Percentiles rank a stretch among this genome's conserved stretches.
phyloP scores from a whole-genome alignment of 1,140 invertebrate genomes.

The Halesus radiatus region DNA sequence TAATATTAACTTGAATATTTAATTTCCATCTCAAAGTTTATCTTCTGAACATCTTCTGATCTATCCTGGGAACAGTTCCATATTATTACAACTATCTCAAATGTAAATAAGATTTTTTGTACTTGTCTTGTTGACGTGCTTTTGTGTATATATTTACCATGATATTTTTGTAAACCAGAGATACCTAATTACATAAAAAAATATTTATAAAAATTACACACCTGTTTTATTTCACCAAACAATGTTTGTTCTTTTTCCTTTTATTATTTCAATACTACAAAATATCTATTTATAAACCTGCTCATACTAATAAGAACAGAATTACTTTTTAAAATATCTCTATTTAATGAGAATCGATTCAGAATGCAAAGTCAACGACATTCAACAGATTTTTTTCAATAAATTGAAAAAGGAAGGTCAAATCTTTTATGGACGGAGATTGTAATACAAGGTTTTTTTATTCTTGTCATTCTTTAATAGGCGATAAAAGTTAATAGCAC shows the following conservation, averaged over 20 bases:
- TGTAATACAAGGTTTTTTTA: background rate
- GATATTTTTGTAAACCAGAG: constrained; percentile 12
- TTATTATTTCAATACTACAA: too few relatives aligned
- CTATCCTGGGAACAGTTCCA: too few relatives aligned
- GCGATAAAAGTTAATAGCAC: background rate
- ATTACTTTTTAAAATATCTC: background rate
- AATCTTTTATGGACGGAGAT: background rate
- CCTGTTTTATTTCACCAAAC: background rate
- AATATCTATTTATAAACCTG: too few relatives aligned
- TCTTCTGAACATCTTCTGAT: too few relatives aligned
- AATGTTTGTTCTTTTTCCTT: background rate
- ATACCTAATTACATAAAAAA: constrained; percentile 3
- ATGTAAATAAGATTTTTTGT: background rate
- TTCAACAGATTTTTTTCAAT: background rate
- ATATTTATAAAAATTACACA: background rate
- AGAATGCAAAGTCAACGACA: background rate
- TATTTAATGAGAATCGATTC: too few relatives aligned
- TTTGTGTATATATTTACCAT: constrained; percentile 9
- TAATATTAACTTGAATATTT: too few relatives aligned
- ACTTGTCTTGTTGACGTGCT: background rate
- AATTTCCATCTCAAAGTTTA: too few relatives aligned
- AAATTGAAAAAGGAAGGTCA: background rate
- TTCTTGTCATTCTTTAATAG: background rate
- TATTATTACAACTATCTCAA: background rate
- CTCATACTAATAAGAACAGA: background rate